Base-by-base conservation (phyloP, 2,113 vertebrate species). In the Indicator indicator region DNA sequence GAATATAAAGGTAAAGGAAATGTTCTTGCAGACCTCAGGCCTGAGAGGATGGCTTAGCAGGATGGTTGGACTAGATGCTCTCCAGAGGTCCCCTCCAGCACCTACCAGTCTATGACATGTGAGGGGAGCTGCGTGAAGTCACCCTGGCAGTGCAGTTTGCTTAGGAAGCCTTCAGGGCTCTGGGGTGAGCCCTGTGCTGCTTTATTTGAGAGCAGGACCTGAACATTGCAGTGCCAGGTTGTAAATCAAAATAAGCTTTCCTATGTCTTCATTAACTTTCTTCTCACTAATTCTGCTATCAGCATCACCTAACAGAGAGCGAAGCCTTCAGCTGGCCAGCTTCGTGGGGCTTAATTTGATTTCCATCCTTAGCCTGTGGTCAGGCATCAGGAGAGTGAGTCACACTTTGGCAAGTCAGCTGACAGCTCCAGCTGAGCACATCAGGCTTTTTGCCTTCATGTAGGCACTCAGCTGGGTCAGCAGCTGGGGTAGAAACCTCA, bases 401-500 rank as follows among this genome's bases (percentile, higher is more conserved):
- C 84, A 72, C 59, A 82, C 64, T 16, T 36, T 91, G 46, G 32
- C 63, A 89, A 89, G 50, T 56, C 75, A 88, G 28, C 69, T 83
- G 84, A 60, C 72, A 77, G 69, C 65, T 95, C 77, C 72, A 68
- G 64, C 91, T 86, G 85, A 71, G 82, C 1, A 4, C 1, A 1
- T 33, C 56, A 75, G 75, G 58, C 33, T 89, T 93, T 93, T 44
- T 91, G 72, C 58, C 75, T 77, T 75, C 4, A 2, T 67, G 68
- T 46, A 46, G 16, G 79, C 88, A 91, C 79, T 93, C 93, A 91
- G 68, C 54, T 91, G 82, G 59, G 94, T 60, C 42, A 83, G 33
- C 78, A 86, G 55, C 60, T 58, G 32, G 16, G 28, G 44, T 85
- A 83, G 72, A 13, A 94, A 33, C 60, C 54, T 95, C 1, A 11